These are phyloP conservation scores for Taphrorychus bicolor DNA, from an alignment of 2,888 invertebrate species.

Conservation along the genomic window DNA sequence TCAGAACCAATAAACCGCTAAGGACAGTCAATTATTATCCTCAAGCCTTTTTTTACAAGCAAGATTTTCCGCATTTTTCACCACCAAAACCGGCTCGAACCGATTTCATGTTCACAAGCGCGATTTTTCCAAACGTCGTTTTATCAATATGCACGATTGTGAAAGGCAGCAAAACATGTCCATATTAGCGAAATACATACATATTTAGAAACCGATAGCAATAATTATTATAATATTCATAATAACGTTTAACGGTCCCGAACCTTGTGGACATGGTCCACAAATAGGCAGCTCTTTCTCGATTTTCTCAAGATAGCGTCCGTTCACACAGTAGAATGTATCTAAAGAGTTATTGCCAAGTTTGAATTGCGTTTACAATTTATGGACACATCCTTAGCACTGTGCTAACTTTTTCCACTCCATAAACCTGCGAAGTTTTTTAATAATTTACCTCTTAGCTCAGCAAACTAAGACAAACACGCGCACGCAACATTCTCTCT, in stretches of 20 bases:
- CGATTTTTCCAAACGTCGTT: constrained; percentile 4
- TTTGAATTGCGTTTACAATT: too few relatives aligned
- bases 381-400: too few relatives aligned
- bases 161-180: background rate
- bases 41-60: background rate
- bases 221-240: background rate
- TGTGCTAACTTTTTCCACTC: background rate
- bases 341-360: too few relatives aligned
- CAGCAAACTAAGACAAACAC: background rate
- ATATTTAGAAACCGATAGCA: background rate
- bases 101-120: background rate
- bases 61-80: constrained; percentile 2
- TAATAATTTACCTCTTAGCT: background rate
- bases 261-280: background rate
- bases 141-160: background rate
- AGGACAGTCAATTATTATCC: background rate
- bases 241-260: background rate
- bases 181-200: background rate
- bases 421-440: background rate
- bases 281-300: too few relatives aligned
- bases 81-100: background rate
- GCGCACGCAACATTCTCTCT: background rate
- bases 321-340: too few relatives aligned
- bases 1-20: background rate
- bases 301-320: too few relatives aligned